Base-by-base conservation (phyloP, 2,797 vertebrate genomes). In the Gastrophryne carolinensis region DNA sequence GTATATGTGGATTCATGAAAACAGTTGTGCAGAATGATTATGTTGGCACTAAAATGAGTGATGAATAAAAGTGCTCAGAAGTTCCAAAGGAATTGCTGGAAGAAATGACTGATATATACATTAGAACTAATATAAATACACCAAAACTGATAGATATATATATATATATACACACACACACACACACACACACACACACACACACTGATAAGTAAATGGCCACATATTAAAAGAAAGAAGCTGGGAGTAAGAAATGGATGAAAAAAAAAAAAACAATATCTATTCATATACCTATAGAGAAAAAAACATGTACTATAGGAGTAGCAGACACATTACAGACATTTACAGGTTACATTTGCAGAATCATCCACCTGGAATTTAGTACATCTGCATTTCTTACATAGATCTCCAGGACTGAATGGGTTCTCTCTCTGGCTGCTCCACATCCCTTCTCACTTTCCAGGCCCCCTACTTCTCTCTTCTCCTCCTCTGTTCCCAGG, bases 331-430 rank as follows among this genome's bases (percentile, higher is more conserved):
- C 6, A 37, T 11, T 21, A 35, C 1, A 41, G 24, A 64, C 2
- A 23, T n/a, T 41, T 57, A 17, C n/a, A 39, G 17, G 19, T 17
- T 21, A 72, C 15, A 4, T 37, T 34, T 4, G 30, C 54, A 61
- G 11, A 70, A 8, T 21, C 23, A 21, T 27, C 44, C 2, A 27
- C 41, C 11, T 2, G 52, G 13, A 19, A 72, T 32, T 58, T 2
- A 60, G 30, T 29, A 66, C 34, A 63, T 65, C 72, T 74, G 63
- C 53, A 74, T 57, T 26, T 39, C 61, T 57, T 15, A 65, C 26
- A 29, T 62, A 56, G 15, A 37, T 66, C 35, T 35, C 5, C 34
- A 35, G 26, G 34, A 73, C 57, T 23, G 9, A 15, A 44, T n/a
- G n/a, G 39, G 26, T 21, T 12, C 24, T 41, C 19, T 65, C 12